Evolutionary conservation across 2,797 vertebrate genomes (phyloP).

Genomic region (Platyrinchus mystaceus): DNA sequence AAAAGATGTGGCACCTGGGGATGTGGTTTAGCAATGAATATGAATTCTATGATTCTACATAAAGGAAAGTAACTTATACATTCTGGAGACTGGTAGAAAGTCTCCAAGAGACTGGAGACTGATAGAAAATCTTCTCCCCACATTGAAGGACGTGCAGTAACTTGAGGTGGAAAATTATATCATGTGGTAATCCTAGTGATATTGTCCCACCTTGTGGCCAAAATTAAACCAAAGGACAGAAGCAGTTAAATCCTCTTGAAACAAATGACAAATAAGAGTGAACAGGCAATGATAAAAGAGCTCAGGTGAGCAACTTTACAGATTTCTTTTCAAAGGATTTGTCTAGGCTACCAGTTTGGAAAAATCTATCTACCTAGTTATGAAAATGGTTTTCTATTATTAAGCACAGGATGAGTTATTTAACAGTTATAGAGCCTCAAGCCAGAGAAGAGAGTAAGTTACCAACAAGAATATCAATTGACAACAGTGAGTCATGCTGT

Average conservation of each 20-base stretch:
- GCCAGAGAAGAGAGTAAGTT: not conserved
- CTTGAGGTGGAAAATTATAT: not conserved
- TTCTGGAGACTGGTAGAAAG: not conserved
- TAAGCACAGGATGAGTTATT: not conserved
- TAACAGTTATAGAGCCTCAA: not conserved
- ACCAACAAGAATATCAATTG: not conserved
- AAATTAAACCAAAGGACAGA: not conserved
- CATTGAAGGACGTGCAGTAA: not conserved
- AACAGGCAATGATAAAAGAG: not conserved
- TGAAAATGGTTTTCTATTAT: not conserved
- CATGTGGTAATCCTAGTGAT: not conserved
- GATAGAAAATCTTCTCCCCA: not conserved
- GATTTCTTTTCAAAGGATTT: not conserved
- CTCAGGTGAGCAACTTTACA: not conserved
- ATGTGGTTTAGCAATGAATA: not conserved
- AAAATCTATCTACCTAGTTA: not conserved
- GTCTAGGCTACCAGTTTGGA: not conserved
- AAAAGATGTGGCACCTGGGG: not conserved
- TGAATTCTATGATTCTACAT: not conserved
- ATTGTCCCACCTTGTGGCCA: not conserved
- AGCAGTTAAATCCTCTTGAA: not conserved
- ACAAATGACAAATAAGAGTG: not conserved
- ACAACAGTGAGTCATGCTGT: not conserved
- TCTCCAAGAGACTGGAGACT: not conserved
- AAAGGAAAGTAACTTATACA: not conserved